Percentiles rank a stretch among this genome's conserved stretches.
phyloP scores from a whole-genome alignment of 2,113 vertebrate species.

The Apistogramma diplotaenia region DNA sequence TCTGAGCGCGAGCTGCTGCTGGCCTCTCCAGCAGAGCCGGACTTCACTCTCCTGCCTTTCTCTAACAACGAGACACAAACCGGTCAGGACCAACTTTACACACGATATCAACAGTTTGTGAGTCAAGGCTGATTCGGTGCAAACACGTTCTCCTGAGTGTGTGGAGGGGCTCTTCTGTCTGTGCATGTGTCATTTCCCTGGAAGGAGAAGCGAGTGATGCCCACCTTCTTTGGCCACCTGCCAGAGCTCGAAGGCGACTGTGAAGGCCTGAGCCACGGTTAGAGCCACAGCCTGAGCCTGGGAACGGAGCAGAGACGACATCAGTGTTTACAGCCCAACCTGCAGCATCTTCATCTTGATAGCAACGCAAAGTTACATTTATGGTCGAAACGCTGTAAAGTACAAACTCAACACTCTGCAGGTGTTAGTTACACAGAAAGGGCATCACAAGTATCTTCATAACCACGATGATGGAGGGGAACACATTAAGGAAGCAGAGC shows the following conservation, averaged over 20 bases:
- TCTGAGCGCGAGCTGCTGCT: slow-evolving; percentile 67
- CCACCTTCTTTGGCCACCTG: slow-evolving; percentile 90
- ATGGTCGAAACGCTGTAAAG: no score
- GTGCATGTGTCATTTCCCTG: background rate
- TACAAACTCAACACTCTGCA: no score
- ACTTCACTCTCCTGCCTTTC: slow-evolving; percentile 83
- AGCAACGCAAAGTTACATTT: no score
- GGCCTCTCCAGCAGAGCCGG: slow-evolving; percentile 75
- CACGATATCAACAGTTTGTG: background rate
- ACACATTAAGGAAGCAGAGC: background rate
- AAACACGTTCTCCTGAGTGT: background rate
- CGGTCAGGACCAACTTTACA: background rate
- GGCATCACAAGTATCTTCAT: background rate
- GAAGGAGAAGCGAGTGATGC: background rate
- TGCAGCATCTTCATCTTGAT: no score
- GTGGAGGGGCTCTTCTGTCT: no score
- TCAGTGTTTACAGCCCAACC: no score
- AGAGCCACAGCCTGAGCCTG: slow-evolving; percentile 94
- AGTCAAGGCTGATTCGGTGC: background rate
- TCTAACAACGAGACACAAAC: slow-evolving; percentile 68
- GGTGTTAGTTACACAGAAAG: no score
- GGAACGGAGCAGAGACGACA: background rate
- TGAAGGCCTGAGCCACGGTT: slow-evolving; percentile 94
- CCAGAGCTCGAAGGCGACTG: slow-evolving; percentile 92
- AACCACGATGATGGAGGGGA: background rate